Base-by-base conservation (phyloP, 2,797 vertebrate species). In the Rhinophrynus dorsalis region DNA sequence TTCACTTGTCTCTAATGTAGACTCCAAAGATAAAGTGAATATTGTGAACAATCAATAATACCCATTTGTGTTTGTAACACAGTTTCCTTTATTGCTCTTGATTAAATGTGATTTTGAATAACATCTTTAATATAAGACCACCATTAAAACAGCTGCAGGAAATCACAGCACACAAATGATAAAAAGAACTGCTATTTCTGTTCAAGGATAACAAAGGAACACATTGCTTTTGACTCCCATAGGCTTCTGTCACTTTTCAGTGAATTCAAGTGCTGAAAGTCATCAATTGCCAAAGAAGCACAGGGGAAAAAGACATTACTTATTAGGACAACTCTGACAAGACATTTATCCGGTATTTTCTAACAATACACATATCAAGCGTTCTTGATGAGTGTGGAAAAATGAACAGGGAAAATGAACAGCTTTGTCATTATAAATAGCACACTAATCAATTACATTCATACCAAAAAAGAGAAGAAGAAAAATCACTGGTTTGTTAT, bases 321-420 rank as follows among this genome's bases (percentile, higher is more conserved):
- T 85, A 86, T 76, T 82, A 86, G 74, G 84, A 89, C 80, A 88
- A 81, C 85, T 87, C 79, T 87, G 80, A 83, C 81, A 86, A 86
- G 78, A 86, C 83, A 85, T 83, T 85, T 83, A 86, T 80, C 83
- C 2, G 12, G 70, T 80, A 83, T 80, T 86, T 87, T 88, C 80
- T 77, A 88, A 82, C 51, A 83, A 86, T 74, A 80, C 74, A 83
- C 78, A 83, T 75, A 87, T 5, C 78, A 83, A 87, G 80, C 76
- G 68, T 81, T 84, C 84, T 83, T 84, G 78, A 86, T 86, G 80
- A 86, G 83, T 85, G 79, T 75, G 83, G 67, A 75, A 78, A 76
- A 81, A 52, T 9, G 75, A 77, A 62, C 48, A 83, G 78, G 40
- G 79, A 80, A 89, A 87, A 88, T 88, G 79, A 81, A 87, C 76